A percentile compares a stretch with the other conserved stretches of the same genome.
These are phyloP conservation scores for Aurelia sp. DNA, from an alignment of 30 jellyfish, hydroid and myxozoan species.

Conservation along the genomic window DNA sequence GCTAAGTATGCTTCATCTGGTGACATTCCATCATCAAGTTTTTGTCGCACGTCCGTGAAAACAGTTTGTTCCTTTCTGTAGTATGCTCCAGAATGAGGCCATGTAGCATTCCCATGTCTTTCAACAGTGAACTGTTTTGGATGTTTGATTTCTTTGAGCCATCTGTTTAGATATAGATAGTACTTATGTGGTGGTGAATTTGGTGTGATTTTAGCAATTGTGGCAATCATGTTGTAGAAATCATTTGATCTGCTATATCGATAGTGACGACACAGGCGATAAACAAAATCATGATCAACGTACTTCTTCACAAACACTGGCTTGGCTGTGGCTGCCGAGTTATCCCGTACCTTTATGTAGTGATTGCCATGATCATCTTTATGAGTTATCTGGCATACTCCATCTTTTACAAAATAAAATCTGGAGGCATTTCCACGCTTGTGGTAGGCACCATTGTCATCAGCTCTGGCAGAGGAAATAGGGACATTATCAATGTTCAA, in stretches of 20 bases:
- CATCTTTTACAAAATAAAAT: constrained; percentile 28
- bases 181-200: constrained; percentile 51
- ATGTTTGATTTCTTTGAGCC: constrained; percentile 32
- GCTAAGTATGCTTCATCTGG: constrained; percentile 37
- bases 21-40: constrained; percentile 37
- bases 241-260: constrained; percentile 53
- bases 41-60: constrained; percentile 3
- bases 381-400: constrained; percentile 24
- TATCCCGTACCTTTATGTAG: constrained; percentile 46
- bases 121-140: constrained; percentile 21
- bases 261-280: constrained; percentile 47
- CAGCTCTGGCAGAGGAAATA: constrained; percentile 57
- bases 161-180: constrained; percentile 45
- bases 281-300: constrained; percentile 1
- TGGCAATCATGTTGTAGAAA: constrained; percentile 62
- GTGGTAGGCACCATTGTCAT: constrained; percentile 56
- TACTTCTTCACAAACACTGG: constrained; percentile 39
- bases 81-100: constrained; percentile 55
- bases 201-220: constrained; percentile 10
- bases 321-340: constrained; percentile 53
- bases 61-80: constrained; percentile 44
- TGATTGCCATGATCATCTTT: constrained; percentile 19
- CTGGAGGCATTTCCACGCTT: constrained; percentile 53
- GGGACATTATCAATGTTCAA: constrained; percentile 34
- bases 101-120: constrained; percentile 74